Conservation (phyloP, 2,113 vertebrate genomes). For the Colossoma macropomum region DNA sequence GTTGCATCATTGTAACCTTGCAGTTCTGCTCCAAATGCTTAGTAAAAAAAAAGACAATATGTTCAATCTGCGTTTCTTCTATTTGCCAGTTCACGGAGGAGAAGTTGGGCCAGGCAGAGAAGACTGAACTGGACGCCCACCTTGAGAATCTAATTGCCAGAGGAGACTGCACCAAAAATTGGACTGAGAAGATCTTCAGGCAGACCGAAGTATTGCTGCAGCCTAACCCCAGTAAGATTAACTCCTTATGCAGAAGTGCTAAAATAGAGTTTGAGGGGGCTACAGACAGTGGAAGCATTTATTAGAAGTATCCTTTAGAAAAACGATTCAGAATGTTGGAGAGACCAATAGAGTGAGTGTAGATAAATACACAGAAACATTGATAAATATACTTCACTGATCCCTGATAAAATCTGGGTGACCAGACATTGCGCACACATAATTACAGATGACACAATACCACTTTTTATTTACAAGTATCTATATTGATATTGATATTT, state of each 20-base stretch:
- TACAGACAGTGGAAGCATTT: neutral
- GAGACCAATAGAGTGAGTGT: neutral
- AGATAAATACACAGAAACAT: neutral
- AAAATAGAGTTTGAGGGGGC: neutral
- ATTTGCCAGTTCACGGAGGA: constrained; percentile 90
- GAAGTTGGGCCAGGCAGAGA: constrained; percentile 92
- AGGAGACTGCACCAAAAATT: constrained; percentile 91
- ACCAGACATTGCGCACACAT: no score
- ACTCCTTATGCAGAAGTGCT: neutral
- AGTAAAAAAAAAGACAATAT: neutral
- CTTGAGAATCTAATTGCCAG: constrained; percentile 90
- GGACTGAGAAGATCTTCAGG: constrained; percentile 95
- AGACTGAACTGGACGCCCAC: constrained; percentile 89
- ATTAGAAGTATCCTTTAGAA: neutral
- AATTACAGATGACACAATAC: no score
- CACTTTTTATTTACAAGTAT: no score
- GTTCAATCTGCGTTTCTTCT: neutral
- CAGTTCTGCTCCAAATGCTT: neutral
- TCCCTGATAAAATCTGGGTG: no score
- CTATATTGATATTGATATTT: no score
- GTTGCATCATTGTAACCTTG: neutral
- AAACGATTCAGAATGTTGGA: neutral
- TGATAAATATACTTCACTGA: no score
- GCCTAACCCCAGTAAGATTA: constrained; percentile 88
- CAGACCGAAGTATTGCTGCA: constrained; percentile 95